A percentile compares a stretch with the other conserved stretches of the same genome.
Conservation (phyloP, 2,888 invertebrate species). For the Julus scanicus region DNA sequence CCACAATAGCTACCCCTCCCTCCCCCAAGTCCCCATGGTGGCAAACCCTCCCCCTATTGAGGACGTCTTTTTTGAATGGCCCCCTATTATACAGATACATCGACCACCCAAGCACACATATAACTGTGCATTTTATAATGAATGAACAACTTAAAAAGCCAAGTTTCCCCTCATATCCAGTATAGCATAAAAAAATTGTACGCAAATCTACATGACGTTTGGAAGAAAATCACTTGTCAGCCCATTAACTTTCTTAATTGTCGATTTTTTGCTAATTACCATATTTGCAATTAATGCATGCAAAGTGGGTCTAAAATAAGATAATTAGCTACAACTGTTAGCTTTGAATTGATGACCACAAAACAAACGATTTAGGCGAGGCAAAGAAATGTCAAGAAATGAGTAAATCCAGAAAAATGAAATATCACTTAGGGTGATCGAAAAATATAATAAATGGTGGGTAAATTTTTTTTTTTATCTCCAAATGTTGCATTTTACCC, state of each 20-base stretch:
- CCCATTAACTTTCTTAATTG: not conserved
- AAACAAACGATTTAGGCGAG: slow-evolving; percentile 4
- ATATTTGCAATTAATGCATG: slow-evolving; percentile 6
- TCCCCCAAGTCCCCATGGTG: too few relatives aligned
- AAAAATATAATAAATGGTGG: too few relatives aligned
- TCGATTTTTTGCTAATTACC: not conserved
- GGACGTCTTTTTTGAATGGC: too few relatives aligned
- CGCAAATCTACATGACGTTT: not conserved
- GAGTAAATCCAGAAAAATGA: not conserved
- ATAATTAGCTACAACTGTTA: not conserved
- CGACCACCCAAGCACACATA: too few relatives aligned
- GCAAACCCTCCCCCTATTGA: too few relatives aligned
- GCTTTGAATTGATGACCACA: slow-evolving; percentile 12
- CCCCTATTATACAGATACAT: too few relatives aligned
- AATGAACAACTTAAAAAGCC: not conserved
- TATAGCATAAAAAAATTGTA: not conserved
- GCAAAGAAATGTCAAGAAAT: slow-evolving; percentile 31
- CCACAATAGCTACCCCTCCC: too few relatives aligned
- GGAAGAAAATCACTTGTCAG: slow-evolving; percentile 6
- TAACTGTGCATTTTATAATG: too few relatives aligned
- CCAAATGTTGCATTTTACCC: too few relatives aligned
- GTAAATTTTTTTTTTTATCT: too few relatives aligned
- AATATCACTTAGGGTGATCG: not conserved
- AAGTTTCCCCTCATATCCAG: not conserved
- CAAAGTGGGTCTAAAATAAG: not conserved